phyloP scores from a whole-genome alignment of 2,888 invertebrate genomes.

The Neelides folsomi region DNA sequence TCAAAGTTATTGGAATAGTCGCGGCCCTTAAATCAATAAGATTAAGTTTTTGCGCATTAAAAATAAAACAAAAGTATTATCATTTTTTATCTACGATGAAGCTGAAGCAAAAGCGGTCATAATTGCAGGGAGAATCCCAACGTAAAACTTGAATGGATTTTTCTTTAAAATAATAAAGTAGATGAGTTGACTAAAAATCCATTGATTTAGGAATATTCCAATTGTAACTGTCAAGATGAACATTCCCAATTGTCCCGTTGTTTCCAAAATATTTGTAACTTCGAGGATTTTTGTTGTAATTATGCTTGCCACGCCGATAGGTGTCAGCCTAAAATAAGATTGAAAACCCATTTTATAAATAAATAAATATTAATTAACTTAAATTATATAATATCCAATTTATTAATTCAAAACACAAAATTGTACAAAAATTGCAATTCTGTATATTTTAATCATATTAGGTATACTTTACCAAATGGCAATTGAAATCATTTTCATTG shows the following conservation, averaged over 20 bases:
- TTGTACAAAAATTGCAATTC: too few relatives aligned
- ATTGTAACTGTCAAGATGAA: constrained; percentile 69
- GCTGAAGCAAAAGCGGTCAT: constrained; percentile 80
- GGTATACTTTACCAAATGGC: constrained; percentile 70
- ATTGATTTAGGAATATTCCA: constrained; percentile 70
- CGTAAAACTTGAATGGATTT: constrained; percentile 77
- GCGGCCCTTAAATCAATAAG: constrained; percentile 55
- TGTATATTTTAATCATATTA: too few relatives aligned
- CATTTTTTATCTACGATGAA: constrained; percentile 58
- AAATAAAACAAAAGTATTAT: not conserved
- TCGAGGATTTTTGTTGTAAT: constrained; percentile 67
- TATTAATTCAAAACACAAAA: too few relatives aligned
- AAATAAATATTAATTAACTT: not conserved
- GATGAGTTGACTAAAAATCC: constrained; percentile 68
- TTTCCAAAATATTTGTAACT: constrained; percentile 50
- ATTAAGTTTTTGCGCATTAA: too few relatives aligned
- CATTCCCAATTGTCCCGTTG: constrained; percentile 43
- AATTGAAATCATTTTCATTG: constrained; percentile 85
- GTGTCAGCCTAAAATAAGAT: constrained; percentile 56
- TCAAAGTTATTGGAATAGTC: constrained; percentile 74
- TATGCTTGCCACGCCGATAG: constrained; percentile 68
- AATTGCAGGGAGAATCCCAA: constrained; percentile 65
- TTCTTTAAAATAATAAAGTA: constrained; percentile 65
- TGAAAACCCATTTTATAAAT: too few relatives aligned
- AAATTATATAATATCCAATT: not conserved